These are phyloP conservation scores for Echinops telfairi DNA, from an alignment of 2,113 vertebrate species.

Conservation along the genomic window DNA sequence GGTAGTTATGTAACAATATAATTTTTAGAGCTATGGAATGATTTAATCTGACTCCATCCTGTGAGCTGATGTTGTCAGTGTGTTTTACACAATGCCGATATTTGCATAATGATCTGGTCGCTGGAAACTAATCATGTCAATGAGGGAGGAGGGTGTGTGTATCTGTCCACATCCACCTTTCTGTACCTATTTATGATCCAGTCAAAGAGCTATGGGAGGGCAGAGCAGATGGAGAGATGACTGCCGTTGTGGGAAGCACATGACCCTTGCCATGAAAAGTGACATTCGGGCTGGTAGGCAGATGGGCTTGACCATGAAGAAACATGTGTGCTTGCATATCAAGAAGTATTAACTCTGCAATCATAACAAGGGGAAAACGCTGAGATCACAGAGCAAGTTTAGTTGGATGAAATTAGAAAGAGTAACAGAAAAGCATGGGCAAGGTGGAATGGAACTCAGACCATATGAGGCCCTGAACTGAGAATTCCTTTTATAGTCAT, in stretches of 20 bases:
- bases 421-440: background rate
- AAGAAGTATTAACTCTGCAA: background rate
- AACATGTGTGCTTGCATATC: background rate
- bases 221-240: background rate
- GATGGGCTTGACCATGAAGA: background rate
- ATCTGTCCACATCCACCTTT: no score
- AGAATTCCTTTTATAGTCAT: slow-evolving; percentile 52
- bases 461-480: background rate
- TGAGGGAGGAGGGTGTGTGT: background rate
- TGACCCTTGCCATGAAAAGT: background rate
- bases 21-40: background rate
- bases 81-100: background rate
- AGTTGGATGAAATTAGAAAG: background rate
- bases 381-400: background rate
- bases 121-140: background rate
- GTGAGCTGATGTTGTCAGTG: background rate
- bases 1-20: background rate
- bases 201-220: background rate
- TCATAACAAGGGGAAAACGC: background rate
- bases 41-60: background rate
- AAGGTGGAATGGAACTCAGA: slow-evolving; percentile 18
- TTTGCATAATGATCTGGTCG: background rate
- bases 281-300: background rate
- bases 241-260: background rate
- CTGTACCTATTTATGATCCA: background rate